These are phyloP conservation scores for Lampropteryx suffumata DNA, from an alignment of 2,888 invertebrate species.

Conservation along the genomic window DNA sequence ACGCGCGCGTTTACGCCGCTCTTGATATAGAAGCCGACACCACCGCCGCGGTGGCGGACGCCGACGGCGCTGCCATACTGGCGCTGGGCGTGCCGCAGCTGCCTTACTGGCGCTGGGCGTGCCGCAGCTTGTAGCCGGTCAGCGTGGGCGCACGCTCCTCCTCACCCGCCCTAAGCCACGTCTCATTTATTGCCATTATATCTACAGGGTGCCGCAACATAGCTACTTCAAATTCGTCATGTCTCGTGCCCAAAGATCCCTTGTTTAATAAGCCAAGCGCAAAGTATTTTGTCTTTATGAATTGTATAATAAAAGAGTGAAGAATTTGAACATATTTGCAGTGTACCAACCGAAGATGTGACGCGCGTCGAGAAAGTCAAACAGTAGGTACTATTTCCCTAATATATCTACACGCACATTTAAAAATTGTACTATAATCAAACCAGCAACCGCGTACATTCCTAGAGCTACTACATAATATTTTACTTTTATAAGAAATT, in stretches of 20 bases:
- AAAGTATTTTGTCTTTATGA: conserved; percentile 15
- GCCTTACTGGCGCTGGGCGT: conserved; percentile 22
- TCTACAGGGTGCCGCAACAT: conserved; percentile 21
- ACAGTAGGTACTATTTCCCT: too few species aligned
- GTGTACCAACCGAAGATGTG: not conserved
- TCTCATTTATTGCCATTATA: conserved; percentile 29
- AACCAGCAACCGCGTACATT: not conserved
- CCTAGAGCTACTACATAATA: too few species aligned
- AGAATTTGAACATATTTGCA: not conserved
- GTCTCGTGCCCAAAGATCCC: conserved; percentile 33
- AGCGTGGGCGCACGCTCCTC: too few species aligned
- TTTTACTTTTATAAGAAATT: too few species aligned
- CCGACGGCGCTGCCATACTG: not conserved
- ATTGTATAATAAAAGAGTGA: conserved; percentile 1
- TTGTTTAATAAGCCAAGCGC: conserved; percentile 32
- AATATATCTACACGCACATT: too few species aligned
- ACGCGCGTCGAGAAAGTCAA: not conserved
- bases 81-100: conserved; percentile 9
- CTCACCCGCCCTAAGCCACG: conserved; percentile 20
- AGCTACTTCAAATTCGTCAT: conserved; percentile 29
- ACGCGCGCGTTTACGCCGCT: not conserved
- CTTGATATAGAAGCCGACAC: conserved; percentile 10
- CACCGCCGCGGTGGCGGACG: not conserved
- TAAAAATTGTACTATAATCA: not conserved
- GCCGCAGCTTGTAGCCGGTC: too few species aligned